Base-by-base conservation (phyloP, 2,113 vertebrate species). In the Centrocercus urophasianus region DNA sequence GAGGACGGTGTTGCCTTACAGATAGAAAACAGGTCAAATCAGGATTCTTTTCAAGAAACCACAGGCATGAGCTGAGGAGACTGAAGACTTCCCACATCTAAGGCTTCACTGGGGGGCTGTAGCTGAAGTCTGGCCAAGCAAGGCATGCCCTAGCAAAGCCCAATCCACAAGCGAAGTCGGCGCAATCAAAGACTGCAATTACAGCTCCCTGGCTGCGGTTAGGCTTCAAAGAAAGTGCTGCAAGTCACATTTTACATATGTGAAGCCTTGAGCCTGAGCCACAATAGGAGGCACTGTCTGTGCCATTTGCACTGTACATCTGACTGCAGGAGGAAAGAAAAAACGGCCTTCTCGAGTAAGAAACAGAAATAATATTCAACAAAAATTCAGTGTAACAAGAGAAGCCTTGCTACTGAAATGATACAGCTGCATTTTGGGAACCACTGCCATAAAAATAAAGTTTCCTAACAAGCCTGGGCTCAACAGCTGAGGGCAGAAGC, bases 161-260 rank as follows among this genome's bases (percentile, higher is more conserved):
- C 93, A 95, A 96, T 97, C 98, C 97, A 95, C 95, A 97, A 97
- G 97, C 59, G 96, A 96, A 93, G 96, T 96, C 97, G 95, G 98
- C 47, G 79, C 96, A 97, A 98, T 99, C 98, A 98, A 98, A 99
- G 98, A 91, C 93, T 93, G 98, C 98, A 98, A 98, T 98, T 98
- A 98, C 97, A 96, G 97, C 96, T 97, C 97, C 97, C 97, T 98
- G 97, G 97, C 98, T 98, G 98, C 97, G 98, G 98, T 98, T 97
- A 95, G 60, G 97, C 99, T 99, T 99, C 98, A 99, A 99, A 99
- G 98, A 96, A 96, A 96, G 97, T 89, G 88, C 96, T 94, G 95
- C 96, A 82, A 96, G 98, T 97, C 97, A 96, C 97, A 97, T 97
- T 97, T 97, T 94, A 96, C 97, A 95, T 94, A 96, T 96, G 96